These are phyloP conservation scores for Sebastes diploproa DNA, from an alignment of 2,797 vertebrate genomes.

Conservation along the genomic window DNA sequence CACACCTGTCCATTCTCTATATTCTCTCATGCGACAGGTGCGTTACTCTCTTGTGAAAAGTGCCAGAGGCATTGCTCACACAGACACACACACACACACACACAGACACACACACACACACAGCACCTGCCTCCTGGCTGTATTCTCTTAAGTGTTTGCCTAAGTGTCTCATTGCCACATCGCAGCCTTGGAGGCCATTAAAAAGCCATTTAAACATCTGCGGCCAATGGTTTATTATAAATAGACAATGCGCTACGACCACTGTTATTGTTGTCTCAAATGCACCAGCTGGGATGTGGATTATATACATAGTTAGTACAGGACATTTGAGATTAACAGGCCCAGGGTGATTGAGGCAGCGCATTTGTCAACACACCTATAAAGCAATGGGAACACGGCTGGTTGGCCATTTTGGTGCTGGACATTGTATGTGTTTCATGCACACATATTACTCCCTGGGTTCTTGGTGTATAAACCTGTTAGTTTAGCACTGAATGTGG, in stretches of 20 bases:
- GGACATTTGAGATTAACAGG: constrained; percentile 35
- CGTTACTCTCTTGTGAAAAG: constrained; percentile 27
- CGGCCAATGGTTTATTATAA: constrained; percentile 64
- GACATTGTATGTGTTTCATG: neutral
- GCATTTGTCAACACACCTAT: constrained; percentile 36
- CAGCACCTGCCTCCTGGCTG: constrained; percentile 39
- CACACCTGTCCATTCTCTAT: constrained; percentile 38
- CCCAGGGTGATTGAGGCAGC: neutral
- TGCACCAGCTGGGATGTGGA: constrained; percentile 34
- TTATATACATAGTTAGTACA: constrained; percentile 18
- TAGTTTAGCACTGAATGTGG: neutral
- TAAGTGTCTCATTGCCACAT: constrained; percentile 46
- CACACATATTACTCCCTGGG: neutral
- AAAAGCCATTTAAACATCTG: constrained; percentile 68
- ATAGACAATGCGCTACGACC: constrained; percentile 51
- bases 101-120: neutral
- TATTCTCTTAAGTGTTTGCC: constrained; percentile 51
- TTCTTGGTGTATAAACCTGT: neutral
- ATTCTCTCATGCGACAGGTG: constrained; percentile 49
- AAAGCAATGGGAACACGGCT: neutral
- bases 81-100: constrained; percentile 5
- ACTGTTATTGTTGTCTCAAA: constrained; percentile 36
- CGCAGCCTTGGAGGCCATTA: constrained; percentile 51
- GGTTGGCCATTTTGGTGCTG: neutral
- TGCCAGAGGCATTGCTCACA: constrained; percentile 27